phyloP scores from a whole-genome alignment of 2,888 invertebrate genomes.

The Alsophila aescularia region DNA sequence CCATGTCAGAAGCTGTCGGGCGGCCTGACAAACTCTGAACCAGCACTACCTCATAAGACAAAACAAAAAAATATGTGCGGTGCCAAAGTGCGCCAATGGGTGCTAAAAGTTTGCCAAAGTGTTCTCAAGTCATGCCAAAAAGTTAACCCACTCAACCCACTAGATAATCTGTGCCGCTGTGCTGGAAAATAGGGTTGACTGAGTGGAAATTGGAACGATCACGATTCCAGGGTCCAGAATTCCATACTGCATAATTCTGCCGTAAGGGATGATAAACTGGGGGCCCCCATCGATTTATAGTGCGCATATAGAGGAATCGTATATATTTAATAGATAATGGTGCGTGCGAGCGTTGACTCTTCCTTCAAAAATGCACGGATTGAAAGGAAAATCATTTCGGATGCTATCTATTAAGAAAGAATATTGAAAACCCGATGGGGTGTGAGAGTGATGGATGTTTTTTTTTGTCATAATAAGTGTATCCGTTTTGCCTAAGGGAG shows the following conservation, averaged over 20 bases:
- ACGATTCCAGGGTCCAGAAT: constrained; percentile 15
- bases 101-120: no score
- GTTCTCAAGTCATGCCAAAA: no score
- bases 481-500: no score
- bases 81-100: no score
- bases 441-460: constrained; percentile 2
- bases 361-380: constrained; percentile 1
- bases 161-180: no score
- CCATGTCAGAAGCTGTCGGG: no score
- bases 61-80: no score
- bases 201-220: constrained; percentile 12
- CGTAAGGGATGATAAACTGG: constrained; percentile 23
- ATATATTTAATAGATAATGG: constrained; percentile 23
- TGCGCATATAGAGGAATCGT: constrained; percentile 12
- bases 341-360: constrained; percentile 12
- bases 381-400: constrained; percentile 12
- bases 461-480: not conserved
- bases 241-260: constrained; percentile 25
- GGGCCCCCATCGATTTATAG: constrained; percentile 19
- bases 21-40: no score
- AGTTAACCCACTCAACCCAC: constrained; percentile 1
- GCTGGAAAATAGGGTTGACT: constrained; percentile 26
- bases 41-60: no score
- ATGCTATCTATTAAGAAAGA: constrained; percentile 7
- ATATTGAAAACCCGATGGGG: constrained; percentile 6